Evolutionary conservation across 2,113 vertebrate species (phyloP).

Genomic region (Megaptera novaeangliae): DNA sequence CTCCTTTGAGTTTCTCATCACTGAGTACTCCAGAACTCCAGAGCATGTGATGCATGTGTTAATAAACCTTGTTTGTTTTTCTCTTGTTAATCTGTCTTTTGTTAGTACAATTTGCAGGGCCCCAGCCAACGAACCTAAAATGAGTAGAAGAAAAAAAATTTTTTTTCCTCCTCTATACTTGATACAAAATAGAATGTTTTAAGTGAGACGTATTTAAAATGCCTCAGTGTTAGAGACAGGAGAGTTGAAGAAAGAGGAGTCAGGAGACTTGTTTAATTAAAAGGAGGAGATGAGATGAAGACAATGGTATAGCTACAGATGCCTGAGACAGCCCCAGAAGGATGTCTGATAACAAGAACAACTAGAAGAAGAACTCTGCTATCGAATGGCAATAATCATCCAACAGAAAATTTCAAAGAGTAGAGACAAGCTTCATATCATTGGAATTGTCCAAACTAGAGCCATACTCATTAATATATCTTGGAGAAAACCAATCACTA

Average conservation of each 20-base stretch:
- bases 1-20: background rate
- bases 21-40: background rate
- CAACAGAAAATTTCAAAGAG: background rate
- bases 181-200: background rate
- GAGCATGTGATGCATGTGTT: background rate
- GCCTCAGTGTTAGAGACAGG: background rate
- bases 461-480: slow-evolving; percentile 7
- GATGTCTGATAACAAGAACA: background rate
- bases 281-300: background rate
- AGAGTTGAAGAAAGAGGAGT: background rate
- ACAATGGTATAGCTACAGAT: background rate
- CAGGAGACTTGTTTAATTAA: background rate
- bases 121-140: background rate
- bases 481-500: slow-evolving; percentile 18
- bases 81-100: background rate
- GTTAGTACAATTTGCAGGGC: background rate
- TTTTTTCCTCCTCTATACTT: background rate
- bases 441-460: background rate
- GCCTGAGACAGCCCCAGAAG: background rate
- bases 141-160: background rate
- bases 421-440: background rate
- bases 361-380: background rate
- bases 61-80: background rate
- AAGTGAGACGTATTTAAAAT: background rate
- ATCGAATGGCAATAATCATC: background rate